phyloP scores from a whole-genome alignment of 35 echinoderm and acorn worm genomes.

The Apostichopus parvimensis region DNA sequence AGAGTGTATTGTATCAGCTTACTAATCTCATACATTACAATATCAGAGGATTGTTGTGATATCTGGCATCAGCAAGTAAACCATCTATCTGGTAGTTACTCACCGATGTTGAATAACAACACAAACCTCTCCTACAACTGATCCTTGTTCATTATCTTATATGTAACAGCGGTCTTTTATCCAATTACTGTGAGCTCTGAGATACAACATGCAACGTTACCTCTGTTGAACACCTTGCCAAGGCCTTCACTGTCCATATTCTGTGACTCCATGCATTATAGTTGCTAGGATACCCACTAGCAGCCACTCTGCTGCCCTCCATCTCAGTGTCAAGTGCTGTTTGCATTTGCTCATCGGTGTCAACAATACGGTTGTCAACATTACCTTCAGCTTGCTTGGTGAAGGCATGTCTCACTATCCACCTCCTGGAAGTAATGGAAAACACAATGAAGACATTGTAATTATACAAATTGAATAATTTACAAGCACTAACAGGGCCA shows the following conservation, averaged over 20 bases:
- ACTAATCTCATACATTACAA: too few relatives aligned
- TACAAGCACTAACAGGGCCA: too few relatives aligned
- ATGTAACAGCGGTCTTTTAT: too few relatives aligned
- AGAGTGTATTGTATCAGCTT: too few relatives aligned
- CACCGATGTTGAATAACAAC: too few relatives aligned
- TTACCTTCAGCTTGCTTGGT: neutral
- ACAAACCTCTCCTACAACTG: too few relatives aligned
- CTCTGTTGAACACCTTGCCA: constrained; percentile 56
- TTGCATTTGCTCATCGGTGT: constrained; percentile 16
- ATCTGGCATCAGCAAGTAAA: too few relatives aligned
- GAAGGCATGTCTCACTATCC: constrained; percentile 58
- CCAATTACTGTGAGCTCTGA: neutral
- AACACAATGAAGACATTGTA: too few relatives aligned
- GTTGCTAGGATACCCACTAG: constrained; percentile 82
- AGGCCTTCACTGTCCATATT: constrained; percentile 81
- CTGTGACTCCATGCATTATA: constrained; percentile 98
- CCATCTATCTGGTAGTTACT: too few relatives aligned
- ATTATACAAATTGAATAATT: too few relatives aligned
- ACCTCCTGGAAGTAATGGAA: constrained; percentile 30
- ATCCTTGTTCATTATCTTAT: too few relatives aligned
- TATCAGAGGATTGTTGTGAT: too few relatives aligned
- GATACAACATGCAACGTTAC: constrained; percentile 10
- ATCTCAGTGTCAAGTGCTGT: neutral
- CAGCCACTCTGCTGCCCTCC: constrained; percentile 49
- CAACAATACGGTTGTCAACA: neutral